A percentile compares a stretch with the other conserved stretches of the same genome.
phyloP scores from a whole-genome alignment of 2,888 invertebrate genomes.

The Hybos culiciformis region DNA sequence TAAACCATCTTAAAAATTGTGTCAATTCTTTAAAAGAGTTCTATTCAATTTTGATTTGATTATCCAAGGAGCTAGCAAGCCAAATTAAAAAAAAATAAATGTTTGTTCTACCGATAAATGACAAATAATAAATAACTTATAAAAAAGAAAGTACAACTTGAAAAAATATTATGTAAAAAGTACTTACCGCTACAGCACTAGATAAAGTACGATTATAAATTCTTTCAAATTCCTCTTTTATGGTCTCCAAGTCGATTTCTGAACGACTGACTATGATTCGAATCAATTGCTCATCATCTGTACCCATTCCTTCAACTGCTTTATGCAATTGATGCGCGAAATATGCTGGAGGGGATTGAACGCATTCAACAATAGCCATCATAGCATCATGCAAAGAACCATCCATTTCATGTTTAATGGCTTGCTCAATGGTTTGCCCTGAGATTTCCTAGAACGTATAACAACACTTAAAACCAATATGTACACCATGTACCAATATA shows the following conservation, averaged over 20 bases:
- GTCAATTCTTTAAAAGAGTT: neutral
- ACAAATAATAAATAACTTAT: constrained; percentile 6
- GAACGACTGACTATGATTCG: constrained; percentile 52
- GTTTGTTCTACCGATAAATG: constrained; percentile 6
- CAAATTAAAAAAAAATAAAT: constrained; percentile 4
- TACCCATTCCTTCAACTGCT: constrained; percentile 53
- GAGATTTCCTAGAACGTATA: too few relatives aligned
- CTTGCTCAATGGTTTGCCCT: constrained; percentile 55
- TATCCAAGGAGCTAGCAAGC: constrained; percentile 11
- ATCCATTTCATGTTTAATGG: constrained; percentile 47
- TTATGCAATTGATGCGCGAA: constrained; percentile 49
- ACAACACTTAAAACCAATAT: too few relatives aligned
- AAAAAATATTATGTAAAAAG: constrained; percentile 4
- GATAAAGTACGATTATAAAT: constrained; percentile 51
- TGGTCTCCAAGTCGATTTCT: constrained; percentile 51
- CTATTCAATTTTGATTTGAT: neutral
- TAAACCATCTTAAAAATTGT: too few relatives aligned
- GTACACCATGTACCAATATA: too few relatives aligned
- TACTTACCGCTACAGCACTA: constrained; percentile 46
- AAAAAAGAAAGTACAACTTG: constrained; percentile 6
- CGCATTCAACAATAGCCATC: constrained; percentile 54
- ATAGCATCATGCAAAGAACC: constrained; percentile 53
- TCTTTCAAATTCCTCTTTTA: constrained; percentile 53
- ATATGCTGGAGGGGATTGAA: constrained; percentile 47
- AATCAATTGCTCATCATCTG: constrained; percentile 53